These are phyloP conservation scores for Caenorhabditis sinica DNA, from an alignment of 2,888 invertebrate genomes.

Conservation along the genomic window DNA sequence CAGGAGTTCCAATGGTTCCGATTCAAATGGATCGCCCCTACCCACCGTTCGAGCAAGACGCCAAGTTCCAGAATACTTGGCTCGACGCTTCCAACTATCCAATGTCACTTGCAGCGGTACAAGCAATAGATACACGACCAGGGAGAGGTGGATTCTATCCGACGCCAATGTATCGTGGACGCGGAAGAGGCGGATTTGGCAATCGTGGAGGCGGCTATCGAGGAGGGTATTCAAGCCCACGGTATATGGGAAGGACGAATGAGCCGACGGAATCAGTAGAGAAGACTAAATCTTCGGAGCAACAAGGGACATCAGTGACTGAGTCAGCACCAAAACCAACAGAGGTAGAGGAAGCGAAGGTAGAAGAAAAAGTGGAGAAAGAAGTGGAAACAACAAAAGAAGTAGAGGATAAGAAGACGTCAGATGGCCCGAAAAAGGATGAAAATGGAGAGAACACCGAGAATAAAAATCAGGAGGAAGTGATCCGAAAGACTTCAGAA, in stretches of 20 bases:
- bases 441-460: background rate
- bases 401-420: background rate
- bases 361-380: background rate
- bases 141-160: background rate
- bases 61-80: slow-evolving; percentile 75
- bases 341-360: background rate
- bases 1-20: slow-evolving; percentile 28
- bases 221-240: background rate
- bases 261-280: background rate
- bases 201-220: slow-evolving; percentile 43
- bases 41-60: slow-evolving; percentile 59
- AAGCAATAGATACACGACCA: slow-evolving; percentile 20
- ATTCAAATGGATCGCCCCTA: slow-evolving; percentile 53
- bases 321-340: background rate
- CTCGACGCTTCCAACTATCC: slow-evolving; percentile 66
- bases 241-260: background rate
- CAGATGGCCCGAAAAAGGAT: background rate
- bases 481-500: background rate
- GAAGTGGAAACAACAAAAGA: background rate
- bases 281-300: background rate
- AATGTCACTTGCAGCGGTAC: slow-evolving; percentile 11
- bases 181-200: slow-evolving; percentile 32
- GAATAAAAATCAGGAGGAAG: background rate
- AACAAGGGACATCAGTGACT: background rate
- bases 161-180: background rate